Percentiles rank a stretch among this genome's conserved stretches.
phyloP scores from a whole-genome alignment of 2,797 vertebrate species.

The Enteromius radiatus region DNA sequence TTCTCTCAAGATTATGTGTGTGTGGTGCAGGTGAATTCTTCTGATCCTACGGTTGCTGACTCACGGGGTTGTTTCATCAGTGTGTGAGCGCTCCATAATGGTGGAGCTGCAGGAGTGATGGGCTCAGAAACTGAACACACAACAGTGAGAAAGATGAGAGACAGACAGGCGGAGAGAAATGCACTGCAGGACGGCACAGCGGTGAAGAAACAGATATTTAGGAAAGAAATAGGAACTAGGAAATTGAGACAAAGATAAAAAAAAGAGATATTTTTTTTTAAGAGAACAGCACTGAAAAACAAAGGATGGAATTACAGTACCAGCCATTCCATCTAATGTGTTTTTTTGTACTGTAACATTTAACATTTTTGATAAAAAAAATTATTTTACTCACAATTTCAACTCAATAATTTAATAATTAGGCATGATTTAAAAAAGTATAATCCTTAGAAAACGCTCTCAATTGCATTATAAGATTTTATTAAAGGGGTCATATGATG shows the following conservation, averaged over 20 bases:
- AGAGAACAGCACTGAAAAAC: conserved; percentile 10
- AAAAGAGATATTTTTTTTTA: background rate
- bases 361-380: background rate
- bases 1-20: conserved; percentile 17
- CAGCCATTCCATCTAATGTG: background rate
- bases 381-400: background rate
- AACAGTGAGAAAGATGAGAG: conserved; percentile 17
- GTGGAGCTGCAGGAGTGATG: conserved; percentile 38
- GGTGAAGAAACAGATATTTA: conserved; percentile 14
- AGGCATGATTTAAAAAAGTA: background rate
- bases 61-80: conserved; percentile 46
- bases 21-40: conserved; percentile 15
- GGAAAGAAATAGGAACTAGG: background rate
- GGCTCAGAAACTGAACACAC: conserved; percentile 34
- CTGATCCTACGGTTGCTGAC: conserved; percentile 38
- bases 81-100: conserved; percentile 28
- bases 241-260: conserved; percentile 23
- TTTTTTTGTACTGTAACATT: background rate
- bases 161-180: background rate
- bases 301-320: conserved; percentile 2
- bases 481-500: no score
- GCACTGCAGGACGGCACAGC: conserved; percentile 7
- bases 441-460: background rate
- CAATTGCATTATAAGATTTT: background rate
- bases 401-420: background rate